Base-by-base conservation (phyloP, 2,888 invertebrate genomes). In the Eupithecia dodoneata region DNA sequence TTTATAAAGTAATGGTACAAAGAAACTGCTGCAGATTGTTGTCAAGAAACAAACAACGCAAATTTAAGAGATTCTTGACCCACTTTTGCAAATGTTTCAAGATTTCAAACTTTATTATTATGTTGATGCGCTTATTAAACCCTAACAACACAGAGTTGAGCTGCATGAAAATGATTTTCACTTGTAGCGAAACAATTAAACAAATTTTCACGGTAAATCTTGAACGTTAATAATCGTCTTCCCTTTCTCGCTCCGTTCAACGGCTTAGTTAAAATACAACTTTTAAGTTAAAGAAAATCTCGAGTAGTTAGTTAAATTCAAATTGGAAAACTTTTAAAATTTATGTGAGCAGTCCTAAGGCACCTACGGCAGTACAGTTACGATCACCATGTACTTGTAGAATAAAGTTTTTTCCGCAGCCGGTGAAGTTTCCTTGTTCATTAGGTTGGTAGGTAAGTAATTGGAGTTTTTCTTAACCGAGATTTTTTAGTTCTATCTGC, bases 271-370 rank as follows among this genome's bases (percentile, higher is more conserved):
- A 89, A 89, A 91, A 90, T 87, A 90, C 88, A 91, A 89, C 87
- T 90, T 92, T 91, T 90, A 89, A 90, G 90, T 88, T 88, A 72
- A 90, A 90, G 91, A 91, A 92, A 92, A 91, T 90, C 90, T 91
- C 86, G 90, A 92, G 90, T 92, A 91, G 92, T 92, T 91, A 93
- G 93, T 92, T 92, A 93, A 93, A 94, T 93, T 93, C 91, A 93
- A 93, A 94, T 94, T 93, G 92, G 91, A 90, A 91, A 94, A 94
- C 90, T 94, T 94, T 90, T 87, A 81, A 89, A 93, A 93, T 94
- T 93, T 93, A 94, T 93, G 92, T 89, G 88, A 88, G 85, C 90
- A 91, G 91, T 93, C 93, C 90, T 90, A 91, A 91, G 89, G 85
- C 89, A 85, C 86, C 91, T 89, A 91, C 91, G 91, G 91, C 90